Evolutionary conservation across 2,113 vertebrate species (phyloP), one percentile per base, ranked within the genome.

Genomic region (Oreocharis arfaki): DNA sequence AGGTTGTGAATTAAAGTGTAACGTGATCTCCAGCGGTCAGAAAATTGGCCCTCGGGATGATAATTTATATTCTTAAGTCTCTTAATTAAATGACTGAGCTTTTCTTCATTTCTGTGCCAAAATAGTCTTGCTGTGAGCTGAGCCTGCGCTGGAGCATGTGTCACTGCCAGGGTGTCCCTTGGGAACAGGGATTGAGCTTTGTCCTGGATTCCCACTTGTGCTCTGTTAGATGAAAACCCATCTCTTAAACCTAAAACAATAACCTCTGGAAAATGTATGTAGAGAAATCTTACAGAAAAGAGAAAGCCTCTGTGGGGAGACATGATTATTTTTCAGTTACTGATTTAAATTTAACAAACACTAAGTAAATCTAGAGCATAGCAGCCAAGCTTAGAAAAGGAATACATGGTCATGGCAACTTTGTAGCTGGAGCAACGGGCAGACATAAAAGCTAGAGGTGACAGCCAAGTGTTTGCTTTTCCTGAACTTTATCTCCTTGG

Each of bases 1-100:
- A 68, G 90, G 65, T 90, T 88, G 90, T 82, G 95, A 96, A 96
- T 95, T 96, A 87, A 90, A 90, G 37, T 61, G 94, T 68, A 94
- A 92, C 3, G 1, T 82, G 93, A 96, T 94, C 93, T 90, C 76
- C 65, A 46, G 92, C 3, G 57, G 88, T 95, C 90, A 94, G 73
- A 93, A 94, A 93, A 93, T 82, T 88, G 90, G 86, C 94, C 93
- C 92, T 89, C 60, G 23, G 86, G 65, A 96, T 90, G 83, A 87
- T 76, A 68, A 50, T 93, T 92, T 93, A 74, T 80, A 88, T 70
- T 87, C 57, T 70, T 44, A 89, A 86, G 56, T 64, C 95, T 95
- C 93, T 89, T 96, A 92, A 95, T 96, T 96, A 96, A 93, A 68
- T 84, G 88, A n/a, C 92, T 1, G 0, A 50, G 80, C 61, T 61